These are phyloP conservation scores for Zeugodacus cucurbitae DNA, from an alignment of 1,140 invertebrate genomes.

Conservation along the genomic window DNA sequence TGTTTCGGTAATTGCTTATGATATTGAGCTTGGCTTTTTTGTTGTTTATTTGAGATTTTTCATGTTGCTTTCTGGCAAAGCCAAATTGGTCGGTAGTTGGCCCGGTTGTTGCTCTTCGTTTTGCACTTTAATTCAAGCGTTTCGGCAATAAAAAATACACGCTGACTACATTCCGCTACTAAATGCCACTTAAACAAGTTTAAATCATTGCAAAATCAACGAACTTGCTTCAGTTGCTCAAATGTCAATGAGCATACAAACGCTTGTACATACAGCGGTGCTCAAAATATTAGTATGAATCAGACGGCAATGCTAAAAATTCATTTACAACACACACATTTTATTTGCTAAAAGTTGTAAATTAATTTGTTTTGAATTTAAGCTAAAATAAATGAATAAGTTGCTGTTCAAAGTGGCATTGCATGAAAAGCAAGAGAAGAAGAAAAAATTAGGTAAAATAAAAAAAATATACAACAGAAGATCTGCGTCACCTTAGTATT, in stretches of 20 bases:
- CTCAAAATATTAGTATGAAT: not conserved
- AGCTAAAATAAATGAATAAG: too few species aligned
- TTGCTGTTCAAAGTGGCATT: too few species aligned
- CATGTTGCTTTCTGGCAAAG: not conserved
- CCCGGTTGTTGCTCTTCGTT: not conserved
- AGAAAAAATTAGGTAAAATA: too few species aligned
- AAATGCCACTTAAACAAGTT: slow-evolving; percentile 18
- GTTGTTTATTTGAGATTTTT: not conserved
- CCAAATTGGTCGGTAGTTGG: not conserved
- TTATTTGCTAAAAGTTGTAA: not conserved
- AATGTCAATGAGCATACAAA: not conserved
- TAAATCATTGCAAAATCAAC: not conserved
- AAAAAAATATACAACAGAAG: too few species aligned
- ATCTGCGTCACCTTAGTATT: too few species aligned
- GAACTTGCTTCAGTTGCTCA: not conserved
- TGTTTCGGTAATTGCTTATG: not conserved
- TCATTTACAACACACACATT: not conserved
- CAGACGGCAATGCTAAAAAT: not conserved
- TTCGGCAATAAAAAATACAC: not conserved
- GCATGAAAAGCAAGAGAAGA: too few species aligned
- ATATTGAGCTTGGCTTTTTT: not conserved
- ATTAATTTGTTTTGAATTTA: not conserved
- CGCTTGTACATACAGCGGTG: not conserved
- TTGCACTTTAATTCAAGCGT: not conserved
- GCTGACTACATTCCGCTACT: slow-evolving; percentile 3